These are phyloP conservation scores for Malacoraja senta DNA, from an alignment of 2,797 vertebrate genomes.

Conservation along the genomic window DNA sequence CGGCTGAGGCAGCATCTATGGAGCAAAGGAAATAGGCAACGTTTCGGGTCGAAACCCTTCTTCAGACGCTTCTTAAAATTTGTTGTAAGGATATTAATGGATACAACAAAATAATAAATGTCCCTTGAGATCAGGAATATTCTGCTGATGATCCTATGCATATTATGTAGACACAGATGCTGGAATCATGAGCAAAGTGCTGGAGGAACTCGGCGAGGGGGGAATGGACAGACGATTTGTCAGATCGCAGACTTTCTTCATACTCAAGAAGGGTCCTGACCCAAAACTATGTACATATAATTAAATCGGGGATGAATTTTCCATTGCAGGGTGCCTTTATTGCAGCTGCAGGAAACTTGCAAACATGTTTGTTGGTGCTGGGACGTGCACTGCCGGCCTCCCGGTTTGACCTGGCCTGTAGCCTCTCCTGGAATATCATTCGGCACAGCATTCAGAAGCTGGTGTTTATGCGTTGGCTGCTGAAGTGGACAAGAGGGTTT, in stretches of 20 bases:
- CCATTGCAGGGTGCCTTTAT: slow-evolving; percentile 74
- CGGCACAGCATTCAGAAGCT: slow-evolving; percentile 86
- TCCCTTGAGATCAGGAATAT: background rate
- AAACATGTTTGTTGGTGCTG: slow-evolving; percentile 79
- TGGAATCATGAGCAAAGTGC: too few species aligned
- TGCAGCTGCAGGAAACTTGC: slow-evolving; percentile 74
- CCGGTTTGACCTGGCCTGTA: slow-evolving; percentile 78
- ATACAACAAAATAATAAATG: background rate
- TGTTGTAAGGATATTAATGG: background rate
- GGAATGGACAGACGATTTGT: too few species aligned
- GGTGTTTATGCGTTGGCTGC: slow-evolving; percentile 80
- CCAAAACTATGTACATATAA: background rate
- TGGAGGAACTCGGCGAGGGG: too few species aligned
- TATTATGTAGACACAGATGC: background rate
- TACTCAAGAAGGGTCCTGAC: too few species aligned
- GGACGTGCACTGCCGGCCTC: slow-evolving; percentile 79
- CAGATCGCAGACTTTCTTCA: too few species aligned
- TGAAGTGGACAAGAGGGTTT: slow-evolving; percentile 73
- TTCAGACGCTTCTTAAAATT: too few species aligned
- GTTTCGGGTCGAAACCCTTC: too few species aligned
- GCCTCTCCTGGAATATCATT: slow-evolving; percentile 90
- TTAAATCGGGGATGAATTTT: background rate
- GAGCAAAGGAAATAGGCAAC: too few species aligned
- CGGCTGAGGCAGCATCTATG: too few species aligned
- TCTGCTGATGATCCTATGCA: background rate